These are phyloP conservation scores for Macroglossus sobrinus DNA, from an alignment of 2,113 vertebrate species.

Conservation along the genomic window DNA sequence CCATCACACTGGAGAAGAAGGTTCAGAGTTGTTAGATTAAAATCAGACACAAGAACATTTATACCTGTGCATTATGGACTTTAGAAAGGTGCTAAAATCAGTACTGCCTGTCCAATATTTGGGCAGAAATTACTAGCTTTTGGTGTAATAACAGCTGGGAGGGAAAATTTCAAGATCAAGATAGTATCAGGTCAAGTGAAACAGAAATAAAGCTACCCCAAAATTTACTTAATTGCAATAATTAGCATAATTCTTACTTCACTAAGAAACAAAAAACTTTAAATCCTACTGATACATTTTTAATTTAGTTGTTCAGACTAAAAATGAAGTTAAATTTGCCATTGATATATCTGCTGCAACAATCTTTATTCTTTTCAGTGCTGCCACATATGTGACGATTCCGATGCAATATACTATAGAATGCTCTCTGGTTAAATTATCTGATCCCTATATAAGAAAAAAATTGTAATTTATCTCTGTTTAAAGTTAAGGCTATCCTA, in stretches of 20 bases:
- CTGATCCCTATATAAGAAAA: neutral
- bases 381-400: neutral
- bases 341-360: neutral
- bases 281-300: neutral
- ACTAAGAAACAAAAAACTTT: neutral
- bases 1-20: rapidly evolving
- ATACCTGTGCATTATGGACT: neutral
- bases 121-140: neutral
- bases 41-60: neutral
- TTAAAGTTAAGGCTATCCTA: neutral
- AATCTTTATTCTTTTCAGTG: neutral
- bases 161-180: neutral
- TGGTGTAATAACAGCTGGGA: neutral
- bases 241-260: neutral
- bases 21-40: neutral
- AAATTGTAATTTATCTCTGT: neutral
- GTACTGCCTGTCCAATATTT: neutral
- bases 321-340: neutral
- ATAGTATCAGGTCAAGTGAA: neutral
- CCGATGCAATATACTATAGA: neutral
- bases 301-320: neutral
- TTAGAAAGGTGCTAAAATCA: neutral
- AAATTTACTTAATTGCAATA: neutral
- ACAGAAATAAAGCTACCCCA: neutral
- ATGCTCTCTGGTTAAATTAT: neutral